Evolutionary conservation across 23 tunicate species (phyloP), one percentile per base, ranked within the genome.

Genomic region (Halocynthia aurantium): DNA sequence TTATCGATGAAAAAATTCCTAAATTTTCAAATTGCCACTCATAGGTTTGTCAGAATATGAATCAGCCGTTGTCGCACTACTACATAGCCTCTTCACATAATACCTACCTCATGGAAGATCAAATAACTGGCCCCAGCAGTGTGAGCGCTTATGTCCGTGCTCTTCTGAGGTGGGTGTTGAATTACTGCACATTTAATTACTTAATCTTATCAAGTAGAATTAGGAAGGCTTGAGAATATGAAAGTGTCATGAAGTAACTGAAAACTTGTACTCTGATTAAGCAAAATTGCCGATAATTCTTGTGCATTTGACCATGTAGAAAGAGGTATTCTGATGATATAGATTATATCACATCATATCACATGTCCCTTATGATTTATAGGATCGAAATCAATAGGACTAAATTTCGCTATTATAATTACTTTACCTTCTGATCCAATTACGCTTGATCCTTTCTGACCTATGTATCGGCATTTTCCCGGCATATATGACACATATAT

Each of bases 61-160:
- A 50, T 49, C 93, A 83, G 18, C 99, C 99, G 13, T 74, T 96
- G 13, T 73, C 96, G 8, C 88, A 90, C 65, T 96, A 96, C 68
- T 96, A 85, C 76, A 96, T 96, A 62, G 84, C 99, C 53, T 84
- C 99, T 7, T 96, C 99, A 5, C 99, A 96, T 63, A 96, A 96
- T 71, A 96, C 99, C 62, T 96, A 96, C 87, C 82, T 96, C 64
- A 89, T 96, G 91, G 97, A 96, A 82, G 99, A 96, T 72, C 99
- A 96, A 75, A 76, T 89, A 13, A 50, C 65, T 62, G 99, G 99
- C 10, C 96, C 97, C 17, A 86, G 91, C 62, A 84, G 80, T 70
- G 85, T 80, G 71, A 79, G 84, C 77, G 96, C 97, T 52, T 96
- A 90, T 69, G 85, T 85, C 50, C 63, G 97, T 51, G 99, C 96